Conservation (phyloP, 2,888 invertebrate species). For the Epistrophe eligans region DNA sequence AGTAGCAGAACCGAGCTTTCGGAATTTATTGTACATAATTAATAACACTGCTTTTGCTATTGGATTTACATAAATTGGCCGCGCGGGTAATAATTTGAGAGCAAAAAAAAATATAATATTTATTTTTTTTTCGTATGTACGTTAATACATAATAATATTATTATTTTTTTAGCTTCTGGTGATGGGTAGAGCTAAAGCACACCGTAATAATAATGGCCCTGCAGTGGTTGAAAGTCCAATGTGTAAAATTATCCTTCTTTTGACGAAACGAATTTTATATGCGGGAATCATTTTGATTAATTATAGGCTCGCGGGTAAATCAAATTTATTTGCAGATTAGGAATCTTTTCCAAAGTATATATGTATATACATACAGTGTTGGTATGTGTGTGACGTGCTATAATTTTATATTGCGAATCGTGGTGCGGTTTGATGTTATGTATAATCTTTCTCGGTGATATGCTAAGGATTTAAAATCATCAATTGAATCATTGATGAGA, state of each 20-base stretch:
- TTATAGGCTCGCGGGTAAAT: slow-evolving; percentile 54
- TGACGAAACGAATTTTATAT: slow-evolving; percentile 2
- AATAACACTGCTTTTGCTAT: slow-evolving; percentile 67
- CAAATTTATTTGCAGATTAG: slow-evolving; percentile 58
- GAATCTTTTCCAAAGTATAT: slow-evolving; percentile 10
- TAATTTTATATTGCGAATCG: background rate
- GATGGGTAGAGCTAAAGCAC: background rate
- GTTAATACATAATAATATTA: slow-evolving; percentile 9
- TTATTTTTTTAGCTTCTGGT: slow-evolving; percentile 26
- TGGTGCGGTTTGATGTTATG: background rate
- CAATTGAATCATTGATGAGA: slow-evolving; percentile 11
- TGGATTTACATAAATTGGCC: slow-evolving; percentile 73
- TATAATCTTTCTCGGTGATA: background rate
- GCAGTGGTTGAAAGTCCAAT: slow-evolving; percentile 30
- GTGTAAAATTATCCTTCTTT: slow-evolving; percentile 45
- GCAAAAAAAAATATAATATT: slow-evolving; percentile 34
- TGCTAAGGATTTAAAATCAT: background rate
- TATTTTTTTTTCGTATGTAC: slow-evolving; percentile 6
- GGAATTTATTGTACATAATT: slow-evolving; percentile 71
- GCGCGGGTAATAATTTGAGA: slow-evolving; percentile 39
- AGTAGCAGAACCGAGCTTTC: slow-evolving; percentile 8
- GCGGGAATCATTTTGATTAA: slow-evolving; percentile 53
- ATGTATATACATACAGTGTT: background rate
- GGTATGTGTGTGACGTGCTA: background rate
- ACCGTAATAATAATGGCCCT: background rate